These are phyloP conservation scores for Oscheius sp. DNA, from an alignment of 2,888 invertebrate genomes.

Conservation along the genomic window DNA sequence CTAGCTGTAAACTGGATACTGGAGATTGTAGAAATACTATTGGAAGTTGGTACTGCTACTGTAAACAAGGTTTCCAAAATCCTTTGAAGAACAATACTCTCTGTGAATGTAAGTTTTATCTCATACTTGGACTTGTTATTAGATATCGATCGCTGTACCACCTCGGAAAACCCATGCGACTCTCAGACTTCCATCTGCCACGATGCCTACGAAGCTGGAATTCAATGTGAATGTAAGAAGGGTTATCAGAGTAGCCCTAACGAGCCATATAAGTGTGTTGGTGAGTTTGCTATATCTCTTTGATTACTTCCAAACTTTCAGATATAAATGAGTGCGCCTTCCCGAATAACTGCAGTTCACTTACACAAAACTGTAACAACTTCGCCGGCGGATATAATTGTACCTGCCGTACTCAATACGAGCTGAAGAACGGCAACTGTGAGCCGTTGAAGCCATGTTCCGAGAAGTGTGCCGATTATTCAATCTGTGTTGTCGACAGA, in stretches of 20 bases:
- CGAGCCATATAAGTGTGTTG: neutral
- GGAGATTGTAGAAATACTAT: conserved; percentile 7
- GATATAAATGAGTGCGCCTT: conserved; percentile 25
- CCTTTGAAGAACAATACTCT: neutral
- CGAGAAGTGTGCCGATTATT: conserved; percentile 12
- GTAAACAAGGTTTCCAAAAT: conserved; percentile 2
- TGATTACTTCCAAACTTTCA: too few species aligned
- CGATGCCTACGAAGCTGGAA: neutral
- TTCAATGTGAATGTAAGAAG: conserved; percentile 5
- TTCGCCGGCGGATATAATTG: conserved; percentile 4
- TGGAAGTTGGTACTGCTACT: conserved; percentile 21
- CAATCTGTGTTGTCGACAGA: conserved; percentile 1
- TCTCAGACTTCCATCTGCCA: neutral
- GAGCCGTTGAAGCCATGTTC: neutral
- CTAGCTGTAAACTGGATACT: neutral
- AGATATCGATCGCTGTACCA: conserved; percentile 7
- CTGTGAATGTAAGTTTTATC: conserved; percentile 17
- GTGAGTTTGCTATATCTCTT: too few species aligned
- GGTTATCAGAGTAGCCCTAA: conserved; percentile 17
- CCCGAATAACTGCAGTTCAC: neutral
- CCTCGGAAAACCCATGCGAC: conserved; percentile 7
- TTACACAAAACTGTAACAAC: conserved; percentile 14
- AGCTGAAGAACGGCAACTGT: neutral
- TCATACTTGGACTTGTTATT: neutral
- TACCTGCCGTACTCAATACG: conserved; percentile 11